These are phyloP conservation scores for Melangyna quadrimaculata DNA, from an alignment of 2,888 invertebrate genomes.

Conservation along the genomic window DNA sequence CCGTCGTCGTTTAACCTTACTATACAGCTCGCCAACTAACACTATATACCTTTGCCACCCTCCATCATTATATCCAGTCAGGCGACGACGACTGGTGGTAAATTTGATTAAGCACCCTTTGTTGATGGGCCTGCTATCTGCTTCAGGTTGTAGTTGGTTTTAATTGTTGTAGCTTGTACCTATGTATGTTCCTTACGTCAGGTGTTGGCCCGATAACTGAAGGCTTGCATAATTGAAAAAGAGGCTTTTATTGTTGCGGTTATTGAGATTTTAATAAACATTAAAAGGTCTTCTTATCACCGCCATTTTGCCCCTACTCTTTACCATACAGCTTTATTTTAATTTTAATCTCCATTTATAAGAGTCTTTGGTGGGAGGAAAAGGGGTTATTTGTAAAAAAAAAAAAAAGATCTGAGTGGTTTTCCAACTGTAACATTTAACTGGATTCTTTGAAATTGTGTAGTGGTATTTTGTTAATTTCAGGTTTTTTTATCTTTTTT, in stretches of 20 bases:
- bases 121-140: slow-evolving; percentile 49
- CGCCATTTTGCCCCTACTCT: background rate
- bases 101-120: slow-evolving; percentile 70
- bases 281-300: slow-evolving; percentile 32
- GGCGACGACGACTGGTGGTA: slow-evolving; percentile 52
- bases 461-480: slow-evolving; percentile 4
- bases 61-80: slow-evolving; percentile 18
- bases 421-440: slow-evolving; percentile 11
- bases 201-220: slow-evolving; percentile 32
- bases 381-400: background rate
- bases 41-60: background rate
- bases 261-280: slow-evolving; percentile 65
- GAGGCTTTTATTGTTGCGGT: slow-evolving; percentile 53
- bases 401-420: slow-evolving; percentile 25
- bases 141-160: slow-evolving; percentile 51
- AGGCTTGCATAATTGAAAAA: slow-evolving; percentile 67
- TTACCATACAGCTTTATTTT: background rate
- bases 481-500: background rate
- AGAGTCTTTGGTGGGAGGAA: background rate
- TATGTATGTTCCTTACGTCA: slow-evolving; percentile 9
- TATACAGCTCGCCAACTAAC: background rate
- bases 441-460: slow-evolving; percentile 12
- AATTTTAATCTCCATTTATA: background rate
- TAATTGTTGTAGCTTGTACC: slow-evolving; percentile 23
- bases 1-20: no score